Percentiles rank a stretch among this genome's conserved stretches.
Evolutionary conservation across 2,797 vertebrate genomes (phyloP).

Genomic region (Tauraco hartlaubi): DNA sequence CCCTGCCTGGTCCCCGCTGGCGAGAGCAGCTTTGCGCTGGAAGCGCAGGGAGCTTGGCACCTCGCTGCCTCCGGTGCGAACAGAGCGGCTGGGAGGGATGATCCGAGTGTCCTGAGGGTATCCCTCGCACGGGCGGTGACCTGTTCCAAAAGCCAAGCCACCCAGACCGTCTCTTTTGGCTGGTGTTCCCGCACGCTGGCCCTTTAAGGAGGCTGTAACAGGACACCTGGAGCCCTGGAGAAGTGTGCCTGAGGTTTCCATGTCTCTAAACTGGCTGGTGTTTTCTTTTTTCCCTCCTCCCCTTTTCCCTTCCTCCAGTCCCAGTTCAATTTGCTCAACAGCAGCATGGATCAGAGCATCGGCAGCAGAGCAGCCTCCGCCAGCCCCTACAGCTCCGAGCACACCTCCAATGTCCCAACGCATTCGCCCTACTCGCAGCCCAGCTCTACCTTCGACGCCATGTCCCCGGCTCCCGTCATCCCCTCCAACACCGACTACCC

Average conservation of each 20-base stretch:
- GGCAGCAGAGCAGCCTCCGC: slow-evolving; percentile 91
- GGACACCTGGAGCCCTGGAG: slow-evolving; percentile 80
- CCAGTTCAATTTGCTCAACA: slow-evolving; percentile 99
- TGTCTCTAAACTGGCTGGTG: slow-evolving; percentile 78
- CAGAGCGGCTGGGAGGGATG: neutral
- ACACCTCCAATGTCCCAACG: slow-evolving; percentile 92
- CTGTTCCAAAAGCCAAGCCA: slow-evolving; percentile 48
- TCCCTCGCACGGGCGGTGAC: slow-evolving; percentile 67
- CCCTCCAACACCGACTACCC: slow-evolving; percentile 99
- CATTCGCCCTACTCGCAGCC: slow-evolving; percentile 97
- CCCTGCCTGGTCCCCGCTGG: neutral
- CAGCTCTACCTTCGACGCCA: slow-evolving; percentile 98
- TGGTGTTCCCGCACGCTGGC: slow-evolving; percentile 63
- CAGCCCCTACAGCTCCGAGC: slow-evolving; percentile 97
- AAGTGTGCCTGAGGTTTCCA: slow-evolving; percentile 74
- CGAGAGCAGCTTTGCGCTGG: neutral
- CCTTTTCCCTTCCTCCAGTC: slow-evolving; percentile 86
- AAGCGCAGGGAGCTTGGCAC: neutral
- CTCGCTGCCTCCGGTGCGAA: neutral
- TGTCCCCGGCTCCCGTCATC: slow-evolving; percentile 96
- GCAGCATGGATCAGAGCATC: slow-evolving; percentile 97
- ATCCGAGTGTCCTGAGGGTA: neutral
- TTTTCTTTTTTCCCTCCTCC: slow-evolving; percentile 79
- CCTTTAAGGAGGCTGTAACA: slow-evolving; percentile 87
- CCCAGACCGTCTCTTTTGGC: slow-evolving; percentile 43